Percentiles rank a stretch among this genome's conserved stretches.
Evolutionary conservation across 2,888 invertebrate genomes (phyloP).

Genomic region (Sericinus montela): DNA sequence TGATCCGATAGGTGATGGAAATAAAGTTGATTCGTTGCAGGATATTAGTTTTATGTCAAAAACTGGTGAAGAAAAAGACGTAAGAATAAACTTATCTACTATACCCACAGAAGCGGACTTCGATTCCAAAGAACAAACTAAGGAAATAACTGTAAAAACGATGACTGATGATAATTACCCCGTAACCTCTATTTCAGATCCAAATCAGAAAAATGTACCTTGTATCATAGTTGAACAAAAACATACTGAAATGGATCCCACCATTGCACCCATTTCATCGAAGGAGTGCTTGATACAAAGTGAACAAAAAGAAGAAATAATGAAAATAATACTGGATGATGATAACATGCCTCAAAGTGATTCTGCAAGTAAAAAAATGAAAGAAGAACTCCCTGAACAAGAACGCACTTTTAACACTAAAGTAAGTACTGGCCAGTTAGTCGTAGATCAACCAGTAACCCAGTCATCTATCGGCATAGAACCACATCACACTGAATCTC

Average conservation of each 20-base stretch:
- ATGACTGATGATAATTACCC: constrained; percentile 72
- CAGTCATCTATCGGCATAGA: constrained; percentile 41
- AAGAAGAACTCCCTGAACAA: not conserved
- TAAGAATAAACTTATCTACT: not conserved
- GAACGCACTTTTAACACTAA: constrained; percentile 9
- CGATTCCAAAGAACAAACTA: constrained; percentile 89
- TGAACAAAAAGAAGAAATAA: not conserved
- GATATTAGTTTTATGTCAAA: not conserved
- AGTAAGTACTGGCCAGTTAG: constrained; percentile 28
- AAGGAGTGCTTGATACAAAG: not conserved
- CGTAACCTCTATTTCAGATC: constrained; percentile 41
- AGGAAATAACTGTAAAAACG: constrained; percentile 89
- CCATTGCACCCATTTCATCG: not conserved
- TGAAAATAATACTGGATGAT: not conserved
- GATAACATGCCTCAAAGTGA: not conserved
- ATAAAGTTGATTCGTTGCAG: not conserved
- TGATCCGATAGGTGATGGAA: not conserved
- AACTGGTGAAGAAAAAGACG: constrained; percentile 1
- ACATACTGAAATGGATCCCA: constrained; percentile 3
- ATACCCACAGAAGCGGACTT: constrained; percentile 85
- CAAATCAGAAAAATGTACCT: constrained; percentile 35
- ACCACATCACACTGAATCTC: constrained; percentile 39
- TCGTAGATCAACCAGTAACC: constrained; percentile 32
- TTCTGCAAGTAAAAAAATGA: not conserved
- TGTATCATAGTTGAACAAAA: not conserved